Percentiles rank a stretch among this genome's conserved stretches.
These are phyloP conservation scores for Labeo catla DNA, from an alignment of 2,113 vertebrate genomes.

Conservation along the genomic window DNA sequence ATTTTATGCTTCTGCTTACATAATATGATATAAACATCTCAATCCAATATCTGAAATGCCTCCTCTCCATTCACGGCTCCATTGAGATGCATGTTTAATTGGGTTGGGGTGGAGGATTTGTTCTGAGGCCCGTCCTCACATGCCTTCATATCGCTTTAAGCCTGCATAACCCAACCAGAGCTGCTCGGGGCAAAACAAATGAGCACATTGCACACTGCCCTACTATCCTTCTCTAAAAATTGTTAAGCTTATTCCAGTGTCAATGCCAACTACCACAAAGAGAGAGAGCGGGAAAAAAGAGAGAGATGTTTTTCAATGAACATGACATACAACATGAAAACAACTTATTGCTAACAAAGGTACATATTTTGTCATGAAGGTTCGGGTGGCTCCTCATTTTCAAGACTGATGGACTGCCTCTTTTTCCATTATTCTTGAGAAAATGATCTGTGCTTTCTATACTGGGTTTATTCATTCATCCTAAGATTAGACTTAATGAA, in stretches of 20 bases:
- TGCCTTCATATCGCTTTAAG: background rate
- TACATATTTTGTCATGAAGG: constrained; percentile 30
- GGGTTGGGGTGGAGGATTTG: constrained; percentile 10
- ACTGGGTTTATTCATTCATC: constrained; percentile 5
- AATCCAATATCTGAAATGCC: background rate
- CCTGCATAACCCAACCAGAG: background rate
- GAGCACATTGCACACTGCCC: constrained; percentile 9
- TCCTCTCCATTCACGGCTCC: background rate
- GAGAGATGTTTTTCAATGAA: background rate
- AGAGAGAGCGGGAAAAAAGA: background rate
- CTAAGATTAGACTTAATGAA: constrained; percentile 29
- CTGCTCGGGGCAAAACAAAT: background rate
- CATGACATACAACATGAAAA: background rate
- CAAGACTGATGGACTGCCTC: constrained; percentile 47
- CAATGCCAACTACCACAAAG: background rate
- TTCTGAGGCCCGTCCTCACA: background rate
- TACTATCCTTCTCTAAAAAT: background rate
- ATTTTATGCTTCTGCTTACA: background rate
- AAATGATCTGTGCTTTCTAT: constrained; percentile 27
- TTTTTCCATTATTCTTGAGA: constrained; percentile 38
- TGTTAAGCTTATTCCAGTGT: background rate
- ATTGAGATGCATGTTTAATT: background rate
- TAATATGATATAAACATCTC: constrained; percentile 4
- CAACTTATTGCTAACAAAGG: constrained; percentile 5
- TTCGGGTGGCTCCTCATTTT: constrained; percentile 27